phyloP scores from a whole-genome alignment of 2,797 vertebrate genomes.

The Amblyraja radiata region DNA sequence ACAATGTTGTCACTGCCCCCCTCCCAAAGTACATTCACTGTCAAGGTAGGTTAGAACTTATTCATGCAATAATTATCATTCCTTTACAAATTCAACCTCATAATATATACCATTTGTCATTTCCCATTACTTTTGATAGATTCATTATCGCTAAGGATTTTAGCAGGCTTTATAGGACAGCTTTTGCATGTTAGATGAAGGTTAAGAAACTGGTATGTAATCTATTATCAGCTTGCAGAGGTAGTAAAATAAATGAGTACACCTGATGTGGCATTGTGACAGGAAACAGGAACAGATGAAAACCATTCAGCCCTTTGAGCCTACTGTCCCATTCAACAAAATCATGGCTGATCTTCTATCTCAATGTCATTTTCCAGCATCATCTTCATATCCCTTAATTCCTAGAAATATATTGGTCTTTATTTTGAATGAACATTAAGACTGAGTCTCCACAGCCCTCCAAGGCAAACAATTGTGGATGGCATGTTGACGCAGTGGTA shows the following conservation, averaged over 20 bases:
- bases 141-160: background rate
- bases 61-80: background rate
- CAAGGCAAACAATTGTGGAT: no score
- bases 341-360: no score
- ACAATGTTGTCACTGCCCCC: background rate
- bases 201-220: background rate
- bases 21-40: background rate
- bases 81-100: background rate
- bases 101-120: background rate
- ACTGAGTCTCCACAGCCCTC: no score
- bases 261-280: background rate
- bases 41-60: background rate
- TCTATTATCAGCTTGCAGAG: background rate
- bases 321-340: no score
- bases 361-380: no score
- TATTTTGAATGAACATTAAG: no score
- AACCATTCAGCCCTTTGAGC: no score
- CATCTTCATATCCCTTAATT: no score
- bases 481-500: no score
- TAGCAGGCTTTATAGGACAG: background rate
- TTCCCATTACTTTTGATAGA: background rate
- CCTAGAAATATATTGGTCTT: no score
- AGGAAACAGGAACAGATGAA: no score
- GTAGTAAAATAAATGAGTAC: background rate
- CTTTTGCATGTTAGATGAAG: background rate